A percentile compares a stretch with the other conserved stretches of the same genome.
Conservation (phyloP, 2,888 invertebrate genomes). For the Fragum whitleyi region DNA sequence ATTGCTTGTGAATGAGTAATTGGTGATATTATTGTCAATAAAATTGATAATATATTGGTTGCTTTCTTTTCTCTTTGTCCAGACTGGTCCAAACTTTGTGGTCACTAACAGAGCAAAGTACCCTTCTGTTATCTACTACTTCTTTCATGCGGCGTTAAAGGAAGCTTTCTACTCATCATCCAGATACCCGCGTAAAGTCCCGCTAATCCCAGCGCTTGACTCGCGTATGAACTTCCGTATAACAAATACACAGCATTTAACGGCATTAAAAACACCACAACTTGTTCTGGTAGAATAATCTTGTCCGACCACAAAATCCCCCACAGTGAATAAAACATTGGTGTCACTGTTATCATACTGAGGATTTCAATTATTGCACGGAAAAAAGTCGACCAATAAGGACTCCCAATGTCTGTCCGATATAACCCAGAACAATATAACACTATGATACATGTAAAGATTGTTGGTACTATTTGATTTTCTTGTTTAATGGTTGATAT, state of each 20-base stretch:
- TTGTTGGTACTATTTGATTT: slow-evolving; percentile 77
- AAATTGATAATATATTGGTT: too few species aligned
- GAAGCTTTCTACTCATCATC: slow-evolving; percentile 77
- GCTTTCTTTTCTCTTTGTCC: too few species aligned
- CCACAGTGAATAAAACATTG: slow-evolving; percentile 74
- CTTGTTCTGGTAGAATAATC: slow-evolving; percentile 72
- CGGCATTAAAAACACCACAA: slow-evolving; percentile 77
- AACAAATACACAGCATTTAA: slow-evolving; percentile 72
- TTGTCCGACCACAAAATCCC: slow-evolving; percentile 75
- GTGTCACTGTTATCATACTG: slow-evolving; percentile 65
- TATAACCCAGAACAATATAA: slow-evolving; percentile 69
- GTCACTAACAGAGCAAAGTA: too few species aligned
- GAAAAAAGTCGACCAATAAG: slow-evolving; percentile 59
- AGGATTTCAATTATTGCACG: slow-evolving; percentile 74
- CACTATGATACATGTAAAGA: slow-evolving; percentile 69
- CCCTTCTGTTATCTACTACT: slow-evolving; percentile 10
- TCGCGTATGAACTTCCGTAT: slow-evolving; percentile 73
- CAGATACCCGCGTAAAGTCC: slow-evolving; percentile 73
- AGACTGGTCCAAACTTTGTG: too few species aligned
- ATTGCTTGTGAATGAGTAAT: too few species aligned
- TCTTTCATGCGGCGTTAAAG: slow-evolving; percentile 64
- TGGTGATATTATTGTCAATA: too few species aligned
- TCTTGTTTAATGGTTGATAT: slow-evolving; percentile 69
- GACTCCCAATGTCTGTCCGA: slow-evolving; percentile 71
- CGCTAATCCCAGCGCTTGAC: slow-evolving; percentile 70